Conservation (phyloP, 2,888 invertebrate genomes). For the Zonitis immaculata region DNA sequence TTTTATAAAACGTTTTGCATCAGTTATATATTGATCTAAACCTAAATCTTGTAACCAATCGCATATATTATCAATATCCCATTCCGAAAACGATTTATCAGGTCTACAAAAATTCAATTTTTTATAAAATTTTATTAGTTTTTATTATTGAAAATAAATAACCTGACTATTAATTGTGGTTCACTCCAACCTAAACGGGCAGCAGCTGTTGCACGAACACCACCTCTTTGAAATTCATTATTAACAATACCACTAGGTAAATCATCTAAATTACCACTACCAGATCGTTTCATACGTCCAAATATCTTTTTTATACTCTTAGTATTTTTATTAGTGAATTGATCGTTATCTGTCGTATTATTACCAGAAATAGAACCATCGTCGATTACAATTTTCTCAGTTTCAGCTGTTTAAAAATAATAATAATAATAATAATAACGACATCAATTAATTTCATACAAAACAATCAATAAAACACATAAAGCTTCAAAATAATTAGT, state of each 20-base stretch:
- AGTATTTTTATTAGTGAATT: constrained; percentile 48
- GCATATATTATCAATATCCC: constrained; percentile 76
- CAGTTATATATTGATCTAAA: constrained; percentile 71
- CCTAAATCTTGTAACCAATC: constrained; percentile 77
- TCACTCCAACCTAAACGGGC: constrained; percentile 63
- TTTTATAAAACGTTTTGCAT: constrained; percentile 79
- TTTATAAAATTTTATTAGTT: neutral
- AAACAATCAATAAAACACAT: neutral
- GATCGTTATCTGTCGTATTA: neutral
- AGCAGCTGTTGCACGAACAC: constrained; percentile 68
- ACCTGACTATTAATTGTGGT: constrained; percentile 41
- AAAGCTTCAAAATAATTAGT: constrained; percentile 13
- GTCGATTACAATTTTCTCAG: constrained; percentile 54
- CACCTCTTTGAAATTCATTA: constrained; percentile 65
- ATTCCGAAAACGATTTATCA: constrained; percentile 70
- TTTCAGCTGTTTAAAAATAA: constrained; percentile 54
- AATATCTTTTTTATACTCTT: constrained; percentile 65
- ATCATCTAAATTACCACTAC: constrained; percentile 65
- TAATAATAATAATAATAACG: too few species aligned
- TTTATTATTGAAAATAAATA: constrained; percentile 10
- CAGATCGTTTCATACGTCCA: constrained; percentile 64
- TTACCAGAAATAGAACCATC: constrained; percentile 41
- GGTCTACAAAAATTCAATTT: constrained; percentile 49
- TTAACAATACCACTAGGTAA: constrained; percentile 54
- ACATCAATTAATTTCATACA: constrained; percentile 1